A percentile compares a stretch with the other conserved stretches of the same genome.
phyloP scores from a whole-genome alignment of 1,140 invertebrate genomes.

The Asobara japonica region DNA sequence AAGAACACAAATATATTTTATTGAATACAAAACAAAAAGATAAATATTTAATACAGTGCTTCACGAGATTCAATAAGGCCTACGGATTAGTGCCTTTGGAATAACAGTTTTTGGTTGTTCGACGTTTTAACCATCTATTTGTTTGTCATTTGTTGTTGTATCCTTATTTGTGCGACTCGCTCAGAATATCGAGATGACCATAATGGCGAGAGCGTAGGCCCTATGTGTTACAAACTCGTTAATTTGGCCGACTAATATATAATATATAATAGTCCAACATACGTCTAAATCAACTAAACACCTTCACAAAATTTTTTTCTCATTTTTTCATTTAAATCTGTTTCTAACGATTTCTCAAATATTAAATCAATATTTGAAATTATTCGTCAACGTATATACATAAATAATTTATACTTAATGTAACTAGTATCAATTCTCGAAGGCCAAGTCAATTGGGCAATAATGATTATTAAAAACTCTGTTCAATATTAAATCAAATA shows the following conservation, averaged over 20 bases:
- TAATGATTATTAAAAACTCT: slow-evolving; percentile 37
- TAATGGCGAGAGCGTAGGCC: neutral
- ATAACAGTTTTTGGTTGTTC: slow-evolving; percentile 6
- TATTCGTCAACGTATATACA: slow-evolving; percentile 26
- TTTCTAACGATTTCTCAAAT: neutral
- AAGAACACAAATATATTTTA: slow-evolving; percentile 14
- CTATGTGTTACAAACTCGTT: slow-evolving; percentile 2
- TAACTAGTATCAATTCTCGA: slow-evolving; percentile 53
- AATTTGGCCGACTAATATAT: slow-evolving; percentile 6
- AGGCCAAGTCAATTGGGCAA: slow-evolving; percentile 50
- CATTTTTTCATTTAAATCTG: neutral
- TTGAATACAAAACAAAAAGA: slow-evolving; percentile 7
- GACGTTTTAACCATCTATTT: neutral
- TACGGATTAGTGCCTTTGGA: slow-evolving; percentile 8
- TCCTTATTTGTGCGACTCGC: neutral
- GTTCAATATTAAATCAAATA: slow-evolving; percentile 34
- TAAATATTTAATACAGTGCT: slow-evolving; percentile 13
- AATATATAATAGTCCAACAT: neutral
- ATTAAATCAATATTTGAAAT: slow-evolving; percentile 7
- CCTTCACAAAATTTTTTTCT: neutral
- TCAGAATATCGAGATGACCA: neutral
- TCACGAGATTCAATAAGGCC: slow-evolving; percentile 1
- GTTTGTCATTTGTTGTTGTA: neutral
- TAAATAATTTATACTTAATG: slow-evolving; percentile 42
- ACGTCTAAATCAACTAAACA: neutral